Conservation (phyloP, 1,140 invertebrate genomes). For the Octopus sinensis region DNA sequence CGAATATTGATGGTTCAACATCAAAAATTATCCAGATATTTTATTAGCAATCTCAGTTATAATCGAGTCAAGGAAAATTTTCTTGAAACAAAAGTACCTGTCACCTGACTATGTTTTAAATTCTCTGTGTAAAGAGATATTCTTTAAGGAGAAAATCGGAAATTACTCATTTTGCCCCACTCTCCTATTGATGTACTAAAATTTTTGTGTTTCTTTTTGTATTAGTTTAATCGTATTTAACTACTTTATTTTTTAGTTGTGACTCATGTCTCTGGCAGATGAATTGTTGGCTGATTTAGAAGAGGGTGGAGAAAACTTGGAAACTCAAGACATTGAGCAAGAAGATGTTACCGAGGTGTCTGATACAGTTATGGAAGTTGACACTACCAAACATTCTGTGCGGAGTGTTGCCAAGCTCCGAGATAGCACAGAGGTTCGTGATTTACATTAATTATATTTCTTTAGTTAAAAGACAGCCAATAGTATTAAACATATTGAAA, state of each 20-base stretch:
- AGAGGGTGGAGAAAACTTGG: conserved; percentile 66
- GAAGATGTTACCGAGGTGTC: conserved; percentile 49
- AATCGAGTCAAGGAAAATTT: too few relatives aligned
- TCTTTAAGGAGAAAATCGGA: too few relatives aligned
- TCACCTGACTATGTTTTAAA: too few relatives aligned
- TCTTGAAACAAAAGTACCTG: too few relatives aligned
- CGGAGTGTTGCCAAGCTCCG: conserved; percentile 82
- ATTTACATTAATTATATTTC: background rate
- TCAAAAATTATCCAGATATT: too few relatives aligned
- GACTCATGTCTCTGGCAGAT: conserved; percentile 88
- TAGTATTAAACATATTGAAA: too few relatives aligned
- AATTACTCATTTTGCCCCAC: conserved; percentile 9
- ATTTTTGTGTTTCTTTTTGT: background rate
- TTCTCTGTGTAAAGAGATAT: too few relatives aligned
- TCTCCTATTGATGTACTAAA: background rate
- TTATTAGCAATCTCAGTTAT: too few relatives aligned
- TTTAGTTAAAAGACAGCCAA: too few relatives aligned
- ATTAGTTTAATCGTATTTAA: conserved; percentile 8
- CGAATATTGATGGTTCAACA: too few relatives aligned
- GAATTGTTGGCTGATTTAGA: conserved; percentile 92
- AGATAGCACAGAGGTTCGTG: conserved; percentile 59
- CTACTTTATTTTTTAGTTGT: background rate
- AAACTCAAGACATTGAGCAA: conserved; percentile 63
- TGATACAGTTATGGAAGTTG: conserved; percentile 57
- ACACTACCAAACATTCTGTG: conserved; percentile 67